Evolutionary conservation across 1,140 invertebrate species (phyloP), one percentile per base, ranked within the genome.

Genomic region (Cepaea nemoralis): DNA sequence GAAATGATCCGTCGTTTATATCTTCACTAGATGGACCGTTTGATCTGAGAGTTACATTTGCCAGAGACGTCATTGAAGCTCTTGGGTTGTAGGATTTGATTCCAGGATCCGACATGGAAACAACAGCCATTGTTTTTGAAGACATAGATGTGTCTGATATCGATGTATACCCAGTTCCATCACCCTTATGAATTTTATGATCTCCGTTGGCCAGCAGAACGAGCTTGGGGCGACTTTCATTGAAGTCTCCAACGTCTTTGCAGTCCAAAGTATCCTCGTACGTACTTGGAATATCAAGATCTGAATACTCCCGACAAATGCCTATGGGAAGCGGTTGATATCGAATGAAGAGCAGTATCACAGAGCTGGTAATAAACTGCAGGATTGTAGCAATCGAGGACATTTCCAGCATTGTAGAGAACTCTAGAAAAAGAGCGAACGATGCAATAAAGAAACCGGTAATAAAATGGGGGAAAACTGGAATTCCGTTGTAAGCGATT

Each of bases 371-470:
- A 12, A 95, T 96, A 87, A 97, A 97, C 0, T 96, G 96, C 80
- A 97, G 89, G 24, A 97, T 92, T 0, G 96, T 97, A 0, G 96
- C 96, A 84, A 97, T 97, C 0, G 96, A 96, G 95, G 97, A 96
- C 87, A 97, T 96, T 87, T 98, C 96, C 14, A 98, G 80, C 40
- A 87, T 92, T 86, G 96, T 96, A 86, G 96, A 94, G 80, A 98
- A 93, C 89, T 97, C 96, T 85, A 97, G 95, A 35, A 97, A 89
- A 12, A 97, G 88, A 19, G 96, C 95, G 73, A 97, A 94, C 0
- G 95, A 3, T 12, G 86, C 71, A 37, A 95, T 78, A 10, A 95
- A 87, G 0, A 95, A 79, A 0, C 96, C 95, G n/a, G 95, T 95
- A 39, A 97, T 93, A 1, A 95, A 80, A 45, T 80, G 78, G 27